These are phyloP conservation scores for Callospermophilus lateralis DNA, from an alignment of 2,113 vertebrate species.

Conservation along the genomic window DNA sequence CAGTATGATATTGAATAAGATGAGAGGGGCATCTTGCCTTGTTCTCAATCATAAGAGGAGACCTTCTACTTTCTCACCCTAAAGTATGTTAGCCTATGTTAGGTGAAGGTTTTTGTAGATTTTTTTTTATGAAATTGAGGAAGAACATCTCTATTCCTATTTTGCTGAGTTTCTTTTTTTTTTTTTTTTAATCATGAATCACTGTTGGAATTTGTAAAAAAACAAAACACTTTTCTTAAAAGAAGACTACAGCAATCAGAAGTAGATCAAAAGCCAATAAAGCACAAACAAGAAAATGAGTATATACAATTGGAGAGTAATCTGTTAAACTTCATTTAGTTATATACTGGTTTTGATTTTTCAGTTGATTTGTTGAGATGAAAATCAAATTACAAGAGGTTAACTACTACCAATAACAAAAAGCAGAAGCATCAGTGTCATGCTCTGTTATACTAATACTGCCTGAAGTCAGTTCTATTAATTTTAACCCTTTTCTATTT, in stretches of 20 bases:
- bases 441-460: neutral
- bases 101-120: neutral
- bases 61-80: neutral
- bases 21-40: neutral
- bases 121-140: neutral
- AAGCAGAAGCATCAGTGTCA: neutral
- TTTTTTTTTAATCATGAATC: neutral
- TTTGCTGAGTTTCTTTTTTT: neutral
- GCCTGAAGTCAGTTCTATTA: neutral
- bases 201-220: neutral
- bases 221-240: neutral
- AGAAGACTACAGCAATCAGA: neutral
- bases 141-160: neutral
- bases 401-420: neutral
- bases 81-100: neutral
- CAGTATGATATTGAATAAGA: neutral
- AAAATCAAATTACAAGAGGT: neutral
- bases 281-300: neutral
- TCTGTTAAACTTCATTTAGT: neutral
- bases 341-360: neutral
- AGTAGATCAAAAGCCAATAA: neutral
- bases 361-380: neutral
- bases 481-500: neutral
- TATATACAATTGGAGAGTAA: neutral
- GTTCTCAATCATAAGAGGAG: neutral